Evolutionary conservation across 2,113 vertebrate species (phyloP), one percentile per base, ranked within the genome.

Genomic region (Otus sunia): DNA sequence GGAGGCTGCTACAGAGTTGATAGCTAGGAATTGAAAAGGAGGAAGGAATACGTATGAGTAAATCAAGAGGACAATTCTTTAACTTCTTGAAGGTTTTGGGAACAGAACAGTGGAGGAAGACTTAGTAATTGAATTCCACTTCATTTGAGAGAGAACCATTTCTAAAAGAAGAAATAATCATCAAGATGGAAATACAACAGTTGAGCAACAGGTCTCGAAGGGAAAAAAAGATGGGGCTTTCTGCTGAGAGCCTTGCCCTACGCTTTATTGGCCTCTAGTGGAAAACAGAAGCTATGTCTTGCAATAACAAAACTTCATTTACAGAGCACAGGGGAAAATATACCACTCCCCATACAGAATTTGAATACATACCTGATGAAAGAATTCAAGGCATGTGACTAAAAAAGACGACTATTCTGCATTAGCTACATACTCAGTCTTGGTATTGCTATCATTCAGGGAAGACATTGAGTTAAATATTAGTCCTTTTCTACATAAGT

Each of bases 251-350:
- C 25, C 18, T 97, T 94, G 12, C 30, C 85, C 96, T 97, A 68
- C 34, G 6, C 92, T 96, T 82, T 94, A 97, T 97, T 97, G 98
- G 50, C 97, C 96, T 96, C 98, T 98, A 96, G 97, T 94, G 98
- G 96, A 22, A 50, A 74, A 49, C 4, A 36, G 23, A 52, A 88
- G 90, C 50, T 76, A 90, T 47, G 78, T 8, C 92, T 85, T 43
- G 9, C 1, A 6, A 76, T 68, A 4, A n/a, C 64, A 21, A 59
- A 84, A 66, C 34, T 72, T 52, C 34, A 58, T 58, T 58, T n/a
- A 41, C 32, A 81, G 76, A 59, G 15, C 53, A 64, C 7, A 8
- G 55, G 27, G 41, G 30, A 69, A 53, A 86, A 85, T 18, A 19
- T 1, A 37, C 22, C 52, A 9, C 23, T 88, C 37, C 39, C 10